These are phyloP conservation scores for Lochmaea crataegi DNA, from an alignment of 2,888 invertebrate genomes.

Conservation along the genomic window DNA sequence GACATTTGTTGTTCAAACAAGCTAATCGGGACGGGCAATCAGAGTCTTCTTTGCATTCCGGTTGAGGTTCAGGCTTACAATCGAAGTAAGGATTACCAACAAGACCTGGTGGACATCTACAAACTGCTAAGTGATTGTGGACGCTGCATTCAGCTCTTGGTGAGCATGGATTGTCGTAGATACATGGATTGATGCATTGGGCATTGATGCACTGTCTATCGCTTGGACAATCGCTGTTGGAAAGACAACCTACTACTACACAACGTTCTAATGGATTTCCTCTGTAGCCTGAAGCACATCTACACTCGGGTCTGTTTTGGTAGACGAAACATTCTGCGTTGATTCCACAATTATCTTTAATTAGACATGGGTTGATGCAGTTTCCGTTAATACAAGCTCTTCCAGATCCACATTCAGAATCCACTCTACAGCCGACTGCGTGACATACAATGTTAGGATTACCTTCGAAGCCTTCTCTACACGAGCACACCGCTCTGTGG, in stretches of 20 bases:
- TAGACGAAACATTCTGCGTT: constrained; percentile 86
- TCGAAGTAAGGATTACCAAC: constrained; percentile 85
- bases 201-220: constrained; percentile 88
- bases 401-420: constrained; percentile 85
- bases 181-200: constrained; percentile 87
- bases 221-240: constrained; percentile 87
- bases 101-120: constrained; percentile 82
- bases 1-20: constrained; percentile 84
- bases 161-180: constrained; percentile 81
- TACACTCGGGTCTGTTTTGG: constrained; percentile 80
- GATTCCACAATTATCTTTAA: constrained; percentile 82
- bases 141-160: constrained; percentile 82
- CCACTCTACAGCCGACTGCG: constrained; percentile 83
- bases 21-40: constrained; percentile 86
- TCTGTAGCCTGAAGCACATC: constrained; percentile 83
- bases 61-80: constrained; percentile 78
- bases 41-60: constrained; percentile 82
- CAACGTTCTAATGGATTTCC: constrained; percentile 83
- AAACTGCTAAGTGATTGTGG: constrained; percentile 85
- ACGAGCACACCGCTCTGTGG: constrained; percentile 89
- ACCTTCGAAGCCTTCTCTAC: constrained; percentile 85
- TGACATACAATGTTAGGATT: constrained; percentile 86
- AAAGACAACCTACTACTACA: constrained; percentile 83
- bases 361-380: constrained; percentile 87
- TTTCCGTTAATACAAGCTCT: constrained; percentile 88